Conservation (phyloP, 2,113 vertebrate species). For the Aptenodytes forsteri region DNA sequence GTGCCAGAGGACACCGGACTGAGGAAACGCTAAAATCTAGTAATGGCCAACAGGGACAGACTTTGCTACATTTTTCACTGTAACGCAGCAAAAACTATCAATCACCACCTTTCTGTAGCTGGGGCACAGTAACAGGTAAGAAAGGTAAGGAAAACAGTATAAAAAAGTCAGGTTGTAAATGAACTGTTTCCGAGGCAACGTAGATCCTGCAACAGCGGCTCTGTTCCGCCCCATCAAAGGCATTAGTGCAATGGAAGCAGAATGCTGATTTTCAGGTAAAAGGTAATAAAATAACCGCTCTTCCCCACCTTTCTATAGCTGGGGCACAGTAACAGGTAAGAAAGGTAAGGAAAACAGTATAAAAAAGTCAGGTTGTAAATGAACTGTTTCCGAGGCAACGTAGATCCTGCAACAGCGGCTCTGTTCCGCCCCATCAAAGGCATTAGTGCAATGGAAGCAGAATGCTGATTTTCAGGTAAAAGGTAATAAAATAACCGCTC, state of each 20-base stretch:
- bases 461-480: neutral
- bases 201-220: neutral
- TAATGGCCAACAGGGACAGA: fast-evolving
- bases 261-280: neutral
- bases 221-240: neutral
- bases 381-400: neutral
- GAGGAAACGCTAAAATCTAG: neutral
- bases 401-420: neutral
- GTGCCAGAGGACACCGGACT: neutral
- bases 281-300: neutral
- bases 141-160: neutral
- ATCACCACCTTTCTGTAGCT: neutral
- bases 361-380: neutral
- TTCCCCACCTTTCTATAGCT: no score
- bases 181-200: neutral
- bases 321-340: neutral
- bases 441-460: neutral
- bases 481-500: neutral
- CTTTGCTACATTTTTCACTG: neutral
- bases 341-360: neutral
- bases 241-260: neutral
- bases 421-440: neutral
- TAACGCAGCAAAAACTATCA: neutral
- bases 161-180: neutral
- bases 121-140: neutral